These are phyloP conservation scores for Nesidiocoris tenuis DNA, from an alignment of 2,888 invertebrate species.

Conservation along the genomic window DNA sequence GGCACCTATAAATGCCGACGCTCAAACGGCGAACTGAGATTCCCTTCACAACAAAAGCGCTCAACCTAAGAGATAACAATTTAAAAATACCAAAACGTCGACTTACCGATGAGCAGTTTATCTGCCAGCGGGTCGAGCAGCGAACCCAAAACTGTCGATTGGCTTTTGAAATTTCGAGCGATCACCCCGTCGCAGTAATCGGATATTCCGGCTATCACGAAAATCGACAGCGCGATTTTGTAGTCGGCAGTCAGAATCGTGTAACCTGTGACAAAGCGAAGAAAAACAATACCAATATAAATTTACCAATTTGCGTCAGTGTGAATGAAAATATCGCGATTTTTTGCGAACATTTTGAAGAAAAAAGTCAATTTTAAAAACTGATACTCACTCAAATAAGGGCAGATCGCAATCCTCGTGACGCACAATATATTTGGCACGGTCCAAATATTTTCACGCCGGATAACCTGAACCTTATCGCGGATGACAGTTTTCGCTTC, in stretches of 20 bases:
- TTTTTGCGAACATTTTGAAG: too few relatives aligned
- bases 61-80: too few relatives aligned
- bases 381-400: conserved; percentile 84
- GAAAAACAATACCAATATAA: too few relatives aligned
- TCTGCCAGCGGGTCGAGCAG: conserved; percentile 98
- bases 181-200: conserved; percentile 95
- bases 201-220: conserved; percentile 84
- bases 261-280: conserved; percentile 6
- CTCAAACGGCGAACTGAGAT: too few relatives aligned
- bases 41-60: too few relatives aligned
- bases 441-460: conserved; percentile 86
- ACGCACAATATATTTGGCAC: conserved; percentile 89
- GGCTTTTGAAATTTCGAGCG: conserved; percentile 86
- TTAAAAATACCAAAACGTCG: too few relatives aligned
- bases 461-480: background rate
- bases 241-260: background rate
- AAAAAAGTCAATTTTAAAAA: too few relatives aligned
- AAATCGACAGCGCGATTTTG: conserved; percentile 71
- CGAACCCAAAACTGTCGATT: conserved; percentile 89
- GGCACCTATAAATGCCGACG: too few relatives aligned
- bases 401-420: conserved; percentile 79
- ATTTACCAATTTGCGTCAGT: too few relatives aligned
- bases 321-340: too few relatives aligned
- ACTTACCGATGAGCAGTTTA: conserved; percentile 72
- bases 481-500: background rate